Conservation (phyloP, 2,797 vertebrate genomes). For the Mastacembelus armatus region DNA sequence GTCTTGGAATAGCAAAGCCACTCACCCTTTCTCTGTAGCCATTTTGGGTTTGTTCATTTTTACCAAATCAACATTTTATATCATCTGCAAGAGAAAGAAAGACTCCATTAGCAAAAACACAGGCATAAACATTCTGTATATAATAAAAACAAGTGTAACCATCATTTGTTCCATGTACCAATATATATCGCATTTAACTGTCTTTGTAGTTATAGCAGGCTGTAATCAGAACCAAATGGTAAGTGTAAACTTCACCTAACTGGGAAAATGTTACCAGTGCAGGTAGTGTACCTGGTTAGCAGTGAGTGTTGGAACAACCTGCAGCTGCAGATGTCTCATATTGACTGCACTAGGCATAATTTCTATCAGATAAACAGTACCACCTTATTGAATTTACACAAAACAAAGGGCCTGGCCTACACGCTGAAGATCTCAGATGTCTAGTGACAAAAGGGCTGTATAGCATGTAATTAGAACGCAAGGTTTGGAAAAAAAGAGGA, state of each 20-base stretch:
- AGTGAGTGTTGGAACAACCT: neutral
- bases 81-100: slow-evolving; percentile 75
- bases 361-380: slow-evolving; percentile 16
- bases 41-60: slow-evolving; percentile 97
- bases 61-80: slow-evolving; percentile 85
- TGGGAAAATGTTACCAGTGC: slow-evolving; percentile 5
- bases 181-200: slow-evolving; percentile 24
- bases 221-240: slow-evolving; percentile 18
- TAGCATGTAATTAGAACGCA: slow-evolving; percentile 35
- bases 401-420: slow-evolving; percentile 32
- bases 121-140: slow-evolving; percentile 18
- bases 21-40: slow-evolving; percentile 94
- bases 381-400: slow-evolving; percentile 37
- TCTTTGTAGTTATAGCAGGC: slow-evolving; percentile 14
- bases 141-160: slow-evolving; percentile 16
- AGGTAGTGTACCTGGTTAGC: neutral
- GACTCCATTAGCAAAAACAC: slow-evolving; percentile 7
- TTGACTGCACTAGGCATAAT: neutral
- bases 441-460: slow-evolving; percentile 29
- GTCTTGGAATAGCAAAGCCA: slow-evolving; percentile 31
- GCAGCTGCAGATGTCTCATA: neutral
- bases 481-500: slow-evolving; percentile 4
- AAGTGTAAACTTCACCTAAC: slow-evolving; percentile 26
- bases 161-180: slow-evolving; percentile 26
- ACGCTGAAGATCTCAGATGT: slow-evolving; percentile 44